These are phyloP conservation scores for Struthio camelus DNA, from an alignment of 2,113 vertebrate genomes.

Conservation along the genomic window DNA sequence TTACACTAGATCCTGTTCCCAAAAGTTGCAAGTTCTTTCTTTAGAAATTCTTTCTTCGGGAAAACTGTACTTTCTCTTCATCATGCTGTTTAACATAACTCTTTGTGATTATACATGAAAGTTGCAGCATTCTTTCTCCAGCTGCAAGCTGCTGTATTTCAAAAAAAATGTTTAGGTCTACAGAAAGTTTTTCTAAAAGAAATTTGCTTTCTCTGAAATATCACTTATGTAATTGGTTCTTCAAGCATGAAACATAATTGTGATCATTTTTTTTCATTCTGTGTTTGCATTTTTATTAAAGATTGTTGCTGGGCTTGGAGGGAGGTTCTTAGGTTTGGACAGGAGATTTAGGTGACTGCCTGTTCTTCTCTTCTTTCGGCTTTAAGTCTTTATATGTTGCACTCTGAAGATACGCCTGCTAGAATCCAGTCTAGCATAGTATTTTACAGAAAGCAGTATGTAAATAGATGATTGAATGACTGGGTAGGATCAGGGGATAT, in stretches of 20 bases:
- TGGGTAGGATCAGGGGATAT: not conserved
- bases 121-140: slow-evolving; percentile 16
- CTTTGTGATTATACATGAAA: not conserved
- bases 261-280: not conserved
- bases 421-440: not conserved
- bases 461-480: not conserved
- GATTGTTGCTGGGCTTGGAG: not conserved
- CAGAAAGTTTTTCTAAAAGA: not conserved
- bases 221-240: slow-evolving; percentile 24
- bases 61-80: slow-evolving; percentile 12
- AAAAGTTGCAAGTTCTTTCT: not conserved
- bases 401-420: not conserved
- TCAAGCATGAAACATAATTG: not conserved
- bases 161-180: slow-evolving; percentile 23
- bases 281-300: not conserved
- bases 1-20: not conserved
- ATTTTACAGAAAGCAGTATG: not conserved
- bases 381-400: not conserved
- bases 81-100: slow-evolving; percentile 28
- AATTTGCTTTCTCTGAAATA: slow-evolving; percentile 31
- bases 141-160: slow-evolving; percentile 6
- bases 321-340: rapidly evolving
- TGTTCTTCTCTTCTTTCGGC: not conserved
- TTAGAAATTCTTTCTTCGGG: not conserved
- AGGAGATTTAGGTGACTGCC: not conserved